Base-by-base conservation (phyloP, 2,113 vertebrate species). In the Columbina picui region DNA sequence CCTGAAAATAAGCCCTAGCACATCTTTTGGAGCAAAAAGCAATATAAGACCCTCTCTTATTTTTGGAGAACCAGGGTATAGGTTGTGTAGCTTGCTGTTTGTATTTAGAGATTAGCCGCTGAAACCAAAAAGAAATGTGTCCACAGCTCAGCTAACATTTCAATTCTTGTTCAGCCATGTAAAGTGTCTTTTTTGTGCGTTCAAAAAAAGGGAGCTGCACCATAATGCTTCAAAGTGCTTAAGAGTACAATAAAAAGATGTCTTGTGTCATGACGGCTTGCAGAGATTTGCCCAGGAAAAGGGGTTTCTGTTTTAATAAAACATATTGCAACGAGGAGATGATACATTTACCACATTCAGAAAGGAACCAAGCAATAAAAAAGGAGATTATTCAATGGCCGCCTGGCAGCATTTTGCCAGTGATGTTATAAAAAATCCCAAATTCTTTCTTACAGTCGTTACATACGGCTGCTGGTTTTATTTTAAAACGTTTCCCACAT, bases 281-380 rank as follows among this genome's bases (percentile, higher is more conserved):
- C 55, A 73, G 71, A 86, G 78, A 61, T 88, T 67, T 83, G 59
- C 78, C 52, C 20, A 5, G 71, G 63, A 63, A 70, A 59, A 85
- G 16, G 43, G 29, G 34, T 76, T 94, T 60, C 57, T 83, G 4
- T 77, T 94, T 85, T 57, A 65, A 88, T 86, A 73, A 83, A 96
- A 63, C 38, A 32, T 49, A 74, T 27, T 55, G 53, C 70, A 92
- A 23, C 60, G 53, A 79, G 87, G 73, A 21, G 22, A 1, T 18
- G 80, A 60, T 79, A 3, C 20, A 9, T 67, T 50, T 61, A 39
- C 87, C 41, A 32, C 30, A 2, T 90, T 82, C 67, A 23, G 50
- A 36, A 57, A 53, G 36, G 81, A 87, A 84, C 55, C 49, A 78
- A 89, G 69, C n/a, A 49, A 15, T 65, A 41, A 76, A 73, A 39